Conservation (phyloP, 2,888 invertebrate genomes). For the Machimus rusticus region DNA sequence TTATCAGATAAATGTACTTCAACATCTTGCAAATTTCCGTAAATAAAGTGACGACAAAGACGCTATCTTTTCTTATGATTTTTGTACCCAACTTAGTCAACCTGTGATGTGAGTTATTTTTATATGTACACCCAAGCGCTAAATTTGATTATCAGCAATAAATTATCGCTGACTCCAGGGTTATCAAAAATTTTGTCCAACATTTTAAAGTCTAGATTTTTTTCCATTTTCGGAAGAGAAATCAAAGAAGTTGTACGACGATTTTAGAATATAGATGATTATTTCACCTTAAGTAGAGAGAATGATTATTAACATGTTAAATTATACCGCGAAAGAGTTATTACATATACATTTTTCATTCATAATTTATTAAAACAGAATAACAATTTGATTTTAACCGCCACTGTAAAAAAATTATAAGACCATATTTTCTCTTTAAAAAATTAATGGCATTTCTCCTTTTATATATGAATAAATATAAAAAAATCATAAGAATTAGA, state of each 20-base stretch:
- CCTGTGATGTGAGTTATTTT: not conserved
- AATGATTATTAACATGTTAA: not conserved
- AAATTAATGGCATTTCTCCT: too few relatives aligned
- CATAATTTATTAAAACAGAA: too few relatives aligned
- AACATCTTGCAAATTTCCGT: not conserved
- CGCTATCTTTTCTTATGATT: not conserved
- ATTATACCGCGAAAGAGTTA: too few relatives aligned
- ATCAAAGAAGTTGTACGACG: not conserved
- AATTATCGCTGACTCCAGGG: not conserved
- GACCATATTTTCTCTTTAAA: too few relatives aligned
- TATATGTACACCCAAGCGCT: not conserved
- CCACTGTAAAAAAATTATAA: too few relatives aligned
- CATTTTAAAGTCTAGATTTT: not conserved
- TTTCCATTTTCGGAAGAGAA: not conserved
- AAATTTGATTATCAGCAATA: not conserved
- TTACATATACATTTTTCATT: too few relatives aligned
- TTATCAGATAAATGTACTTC: not conserved
- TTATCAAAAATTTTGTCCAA: not conserved
- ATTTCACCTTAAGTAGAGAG: not conserved
- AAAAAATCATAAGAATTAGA: too few relatives aligned
- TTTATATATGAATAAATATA: too few relatives aligned
- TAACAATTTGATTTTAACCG: too few relatives aligned
- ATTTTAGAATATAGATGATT: not conserved
- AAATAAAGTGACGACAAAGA: not conserved
- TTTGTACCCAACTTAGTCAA: not conserved